phyloP scores from a whole-genome alignment of 1,140 invertebrate genomes.

The Drosophila bocqueti region DNA sequence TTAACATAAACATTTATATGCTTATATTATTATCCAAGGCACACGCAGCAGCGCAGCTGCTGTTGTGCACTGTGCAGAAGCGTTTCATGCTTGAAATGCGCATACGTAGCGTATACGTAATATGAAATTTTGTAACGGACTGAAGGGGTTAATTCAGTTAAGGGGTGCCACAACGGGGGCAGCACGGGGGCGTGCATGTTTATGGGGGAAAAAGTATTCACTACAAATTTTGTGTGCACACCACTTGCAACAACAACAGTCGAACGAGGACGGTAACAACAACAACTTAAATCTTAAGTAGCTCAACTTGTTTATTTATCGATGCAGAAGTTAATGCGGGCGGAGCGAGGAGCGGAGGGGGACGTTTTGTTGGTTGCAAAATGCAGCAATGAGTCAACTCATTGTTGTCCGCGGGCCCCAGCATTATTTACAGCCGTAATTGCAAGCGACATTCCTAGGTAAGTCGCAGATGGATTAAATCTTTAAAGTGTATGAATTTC shows the following conservation, averaged over 20 bases:
- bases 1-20: slow-evolving; percentile 83
- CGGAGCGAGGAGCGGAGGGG: not conserved
- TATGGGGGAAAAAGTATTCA: slow-evolving; percentile 54
- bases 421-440: slow-evolving; percentile 30
- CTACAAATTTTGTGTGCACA: slow-evolving; percentile 75
- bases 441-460: slow-evolving; percentile 7
- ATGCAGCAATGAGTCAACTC: slow-evolving; percentile 41
- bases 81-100: slow-evolving; percentile 77
- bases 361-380: slow-evolving; percentile 32
- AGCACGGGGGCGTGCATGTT: not conserved
- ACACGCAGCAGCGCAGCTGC: slow-evolving; percentile 50
- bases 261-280: slow-evolving; percentile 52
- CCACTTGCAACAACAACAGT: slow-evolving; percentile 64
- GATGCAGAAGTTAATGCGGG: slow-evolving; percentile 74
- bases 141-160: slow-evolving; percentile 49
- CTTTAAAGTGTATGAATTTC: not conserved
- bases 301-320: slow-evolving; percentile 83
- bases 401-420: slow-evolving; percentile 23
- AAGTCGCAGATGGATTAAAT: not conserved
- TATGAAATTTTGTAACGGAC: slow-evolving; percentile 68
- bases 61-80: slow-evolving; percentile 69
- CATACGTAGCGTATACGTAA: slow-evolving; percentile 80
- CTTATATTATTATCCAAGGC: slow-evolving; percentile 74
- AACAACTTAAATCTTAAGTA: slow-evolving; percentile 81
- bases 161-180: not conserved